phyloP scores from a whole-genome alignment of 2,888 invertebrate species.

The Drosophila siamana region DNA sequence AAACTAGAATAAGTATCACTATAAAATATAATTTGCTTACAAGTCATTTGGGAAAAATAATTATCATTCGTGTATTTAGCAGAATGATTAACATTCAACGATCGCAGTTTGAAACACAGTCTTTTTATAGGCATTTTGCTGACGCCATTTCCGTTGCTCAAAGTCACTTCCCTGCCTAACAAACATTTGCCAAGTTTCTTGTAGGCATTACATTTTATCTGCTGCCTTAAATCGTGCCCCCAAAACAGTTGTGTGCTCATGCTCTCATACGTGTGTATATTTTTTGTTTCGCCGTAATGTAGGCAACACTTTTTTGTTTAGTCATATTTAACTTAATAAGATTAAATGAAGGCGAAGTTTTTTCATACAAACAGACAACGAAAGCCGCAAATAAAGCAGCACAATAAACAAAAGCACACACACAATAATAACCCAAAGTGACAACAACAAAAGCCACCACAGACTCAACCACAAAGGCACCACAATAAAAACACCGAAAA shows the following conservation, averaged over 20 bases:
- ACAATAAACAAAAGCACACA: not conserved
- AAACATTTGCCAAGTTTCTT: not conserved
- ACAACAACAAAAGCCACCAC: not conserved
- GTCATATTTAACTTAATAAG: constrained; percentile 7
- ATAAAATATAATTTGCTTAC: too few species aligned
- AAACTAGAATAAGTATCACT: too few species aligned
- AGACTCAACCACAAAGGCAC: constrained; percentile 30
- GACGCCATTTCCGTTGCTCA: not conserved
- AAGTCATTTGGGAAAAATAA: too few species aligned
- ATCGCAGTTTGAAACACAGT: too few species aligned
- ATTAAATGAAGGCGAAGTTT: constrained; percentile 21
- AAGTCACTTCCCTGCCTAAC: not conserved
- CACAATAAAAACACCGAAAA: constrained; percentile 55
- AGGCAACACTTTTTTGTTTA: constrained; percentile 36
- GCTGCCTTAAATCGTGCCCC: not conserved
- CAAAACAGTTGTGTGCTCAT: not conserved
- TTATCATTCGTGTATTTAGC: too few species aligned
- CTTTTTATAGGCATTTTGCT: not conserved
- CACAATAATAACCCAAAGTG: not conserved
- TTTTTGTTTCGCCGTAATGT: constrained; percentile 12
- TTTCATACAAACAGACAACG: constrained; percentile 15
- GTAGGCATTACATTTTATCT: not conserved
- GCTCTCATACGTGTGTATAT: not conserved
- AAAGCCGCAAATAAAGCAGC: constrained; percentile 15
- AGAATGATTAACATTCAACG: too few species aligned